A percentile compares a stretch with the other conserved stretches of the same genome.
These are phyloP conservation scores for Nothocercus julius DNA, from an alignment of 2,113 vertebrate species.

Conservation along the genomic window DNA sequence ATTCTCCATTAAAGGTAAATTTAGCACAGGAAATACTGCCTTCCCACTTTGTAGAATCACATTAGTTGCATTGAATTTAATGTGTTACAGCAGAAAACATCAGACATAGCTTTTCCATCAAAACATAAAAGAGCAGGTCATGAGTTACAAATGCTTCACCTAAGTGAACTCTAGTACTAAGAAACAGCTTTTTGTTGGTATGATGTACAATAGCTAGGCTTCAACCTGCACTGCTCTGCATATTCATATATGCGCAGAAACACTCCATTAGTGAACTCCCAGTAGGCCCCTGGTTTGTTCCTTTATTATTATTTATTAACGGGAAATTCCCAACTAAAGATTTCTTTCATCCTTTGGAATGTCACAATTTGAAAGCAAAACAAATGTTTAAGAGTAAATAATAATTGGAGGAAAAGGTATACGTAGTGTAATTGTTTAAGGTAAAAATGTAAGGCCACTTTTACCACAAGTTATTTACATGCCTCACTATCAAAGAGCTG, in stretches of 20 bases:
- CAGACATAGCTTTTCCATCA: conserved; percentile 1
- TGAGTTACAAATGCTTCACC: background rate
- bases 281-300: background rate
- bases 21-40: conserved; percentile 28
- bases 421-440: background rate
- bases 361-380: background rate
- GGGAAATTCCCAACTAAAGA: background rate
- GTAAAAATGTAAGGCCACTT: background rate
- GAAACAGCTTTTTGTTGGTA: background rate
- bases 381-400: background rate
- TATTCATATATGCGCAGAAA: background rate
- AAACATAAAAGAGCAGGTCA: background rate
- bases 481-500: background rate
- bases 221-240: background rate
- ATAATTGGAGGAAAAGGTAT: background rate
- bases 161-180: conserved; percentile 5
- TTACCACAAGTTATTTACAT: background rate
- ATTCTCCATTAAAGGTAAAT: conserved; percentile 31
- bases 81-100: background rate
- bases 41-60: background rate
- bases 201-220: background rate
- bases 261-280: background rate
- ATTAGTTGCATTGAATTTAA: background rate
- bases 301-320: background rate
- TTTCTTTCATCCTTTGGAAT: background rate